A percentile compares a stretch with the other conserved stretches of the same genome.
Evolutionary conservation across 2,797 vertebrate species (phyloP).

Genomic region (Dromococcyx pavoninus): DNA sequence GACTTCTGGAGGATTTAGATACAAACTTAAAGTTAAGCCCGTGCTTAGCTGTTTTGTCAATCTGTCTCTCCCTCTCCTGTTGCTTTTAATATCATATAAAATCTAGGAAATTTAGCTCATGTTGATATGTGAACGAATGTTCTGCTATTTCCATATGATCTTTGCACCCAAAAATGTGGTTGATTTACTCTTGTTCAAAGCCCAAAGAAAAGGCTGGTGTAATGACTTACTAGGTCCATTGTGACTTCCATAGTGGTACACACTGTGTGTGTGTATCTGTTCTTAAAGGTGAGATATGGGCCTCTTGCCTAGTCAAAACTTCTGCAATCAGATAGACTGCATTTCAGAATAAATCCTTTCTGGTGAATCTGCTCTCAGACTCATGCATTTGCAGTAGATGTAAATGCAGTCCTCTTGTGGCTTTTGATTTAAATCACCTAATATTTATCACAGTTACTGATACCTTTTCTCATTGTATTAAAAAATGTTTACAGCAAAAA

Average conservation of each 20-base stretch:
- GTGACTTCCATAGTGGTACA: background rate
- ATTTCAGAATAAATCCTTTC: background rate
- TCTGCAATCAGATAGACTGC: background rate
- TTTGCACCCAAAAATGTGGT: background rate
- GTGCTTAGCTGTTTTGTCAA: background rate
- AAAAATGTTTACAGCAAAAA: background rate
- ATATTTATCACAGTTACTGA: background rate
- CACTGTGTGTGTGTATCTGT: background rate
- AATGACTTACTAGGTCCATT: background rate
- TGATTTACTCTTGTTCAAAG: background rate
- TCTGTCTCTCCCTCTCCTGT: background rate
- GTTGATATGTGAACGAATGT: background rate
- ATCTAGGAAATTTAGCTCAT: background rate
- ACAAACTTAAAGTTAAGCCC: conserved; percentile 23
- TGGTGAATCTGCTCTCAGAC: background rate
- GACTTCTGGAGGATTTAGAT: conserved; percentile 3
- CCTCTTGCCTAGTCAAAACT: background rate
- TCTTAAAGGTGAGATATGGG: background rate
- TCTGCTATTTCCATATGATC: background rate
- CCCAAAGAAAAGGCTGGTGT: background rate
- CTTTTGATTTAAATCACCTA: background rate
- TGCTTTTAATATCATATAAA: background rate
- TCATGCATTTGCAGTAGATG: background rate
- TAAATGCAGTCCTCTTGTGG: background rate
- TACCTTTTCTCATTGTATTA: background rate